These are phyloP conservation scores for Lepidothrix coronata DNA, from an alignment of 2,113 vertebrate genomes.

Conservation along the genomic window DNA sequence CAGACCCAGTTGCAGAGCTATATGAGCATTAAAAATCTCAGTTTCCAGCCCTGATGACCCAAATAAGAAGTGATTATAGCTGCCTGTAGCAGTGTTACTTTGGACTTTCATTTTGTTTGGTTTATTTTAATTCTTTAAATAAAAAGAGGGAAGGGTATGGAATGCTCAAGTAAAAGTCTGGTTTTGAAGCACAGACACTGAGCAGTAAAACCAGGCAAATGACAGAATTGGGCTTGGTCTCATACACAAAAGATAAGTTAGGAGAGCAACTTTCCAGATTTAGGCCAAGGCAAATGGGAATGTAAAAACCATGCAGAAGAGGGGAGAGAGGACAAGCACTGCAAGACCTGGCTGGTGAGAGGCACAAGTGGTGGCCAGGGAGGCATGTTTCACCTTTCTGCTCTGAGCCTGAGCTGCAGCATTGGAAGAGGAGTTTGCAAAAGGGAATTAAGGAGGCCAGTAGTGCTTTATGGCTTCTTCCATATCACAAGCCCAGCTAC, in stretches of 20 bases:
- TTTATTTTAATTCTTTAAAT: neutral
- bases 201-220: neutral
- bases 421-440: neutral
- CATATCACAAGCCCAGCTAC: neutral
- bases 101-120: neutral
- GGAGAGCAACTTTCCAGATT: neutral
- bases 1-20: neutral
- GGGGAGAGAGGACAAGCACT: neutral
- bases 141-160: neutral
- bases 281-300: neutral
- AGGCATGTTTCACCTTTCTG: neutral
- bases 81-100: neutral
- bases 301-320: neutral
- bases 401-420: neutral
- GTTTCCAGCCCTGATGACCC: neutral
- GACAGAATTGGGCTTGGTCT: neutral
- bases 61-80: neutral
- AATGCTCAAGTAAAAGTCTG: neutral
- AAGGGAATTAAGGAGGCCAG: neutral
- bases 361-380: neutral
- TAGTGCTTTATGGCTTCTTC: neutral
- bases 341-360: neutral
- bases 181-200: neutral
- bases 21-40: neutral
- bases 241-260: rapidly evolving